Evolutionary conservation across 2,797 vertebrate species (phyloP), one percentile per base, ranked within the genome.

Genomic region (Chaenodraco wilsoni): DNA sequence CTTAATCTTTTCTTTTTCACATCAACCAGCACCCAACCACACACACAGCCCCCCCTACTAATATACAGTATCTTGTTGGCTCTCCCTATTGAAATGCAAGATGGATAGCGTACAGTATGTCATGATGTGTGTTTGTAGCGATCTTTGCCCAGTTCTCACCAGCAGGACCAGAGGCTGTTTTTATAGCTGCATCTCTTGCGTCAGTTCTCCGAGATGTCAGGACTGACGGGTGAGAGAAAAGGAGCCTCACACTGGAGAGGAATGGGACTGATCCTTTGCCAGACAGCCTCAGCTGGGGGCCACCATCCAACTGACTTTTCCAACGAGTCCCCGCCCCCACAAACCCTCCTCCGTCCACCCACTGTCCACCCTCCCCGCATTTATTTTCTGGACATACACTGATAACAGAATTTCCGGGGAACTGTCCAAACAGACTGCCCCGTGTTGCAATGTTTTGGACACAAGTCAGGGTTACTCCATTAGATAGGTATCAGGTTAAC

Each of bases 191-290:
- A 60, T 68, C 45, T 84, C 83, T 88, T 85, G 77, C 79, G 51
- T 91, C 86, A 88, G 83, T 85, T 91, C 83, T 75, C 78, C 0
- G 67, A 88, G 83, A 90, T 65, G 72, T 88, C 83, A 62, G 74
- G 68, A 76, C 78, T 91, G 90, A 91, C 69, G 61, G 84, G 64
- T 83, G 74, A 76, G 79, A 91, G 82, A 84, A 90, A 90, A 83
- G 85, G 69, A 91, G 80, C 82, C 87, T 83, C 84, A 68, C 61
- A 79, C 85, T 76, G 82, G 46, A 81, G 77, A 83, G 87, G 83
- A 91, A 91, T 85, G 75, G 89, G 91, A 89, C 76, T 90, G 89
- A 93, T 93, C 90, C 79, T 59, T 13, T 93, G 93, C 94, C 93
- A 94, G 90, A 87, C 83, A 86, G 73, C 76, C 81, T 92, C 91